Evolutionary conservation across 1,140 invertebrate species (phyloP).

Genomic region (Nixonia krombeini): DNA sequence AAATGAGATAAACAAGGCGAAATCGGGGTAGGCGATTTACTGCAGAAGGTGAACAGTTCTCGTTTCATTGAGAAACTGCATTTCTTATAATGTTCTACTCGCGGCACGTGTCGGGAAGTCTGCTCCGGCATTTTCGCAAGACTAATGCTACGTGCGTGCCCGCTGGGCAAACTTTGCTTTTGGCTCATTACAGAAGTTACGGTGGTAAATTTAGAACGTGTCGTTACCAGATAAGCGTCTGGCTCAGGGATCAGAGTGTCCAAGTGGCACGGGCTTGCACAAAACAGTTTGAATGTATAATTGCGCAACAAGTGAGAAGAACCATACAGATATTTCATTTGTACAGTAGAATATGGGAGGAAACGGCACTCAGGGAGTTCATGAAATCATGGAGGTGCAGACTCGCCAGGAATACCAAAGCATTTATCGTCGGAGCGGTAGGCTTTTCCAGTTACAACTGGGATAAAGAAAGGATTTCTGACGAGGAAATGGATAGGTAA

Average conservation of each 20-base stretch:
- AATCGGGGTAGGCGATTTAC: too few species aligned
- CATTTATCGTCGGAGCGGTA: constrained; percentile 67
- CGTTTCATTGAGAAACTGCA: too few species aligned
- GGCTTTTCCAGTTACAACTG: constrained; percentile 72
- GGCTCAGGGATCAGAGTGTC: constrained; percentile 55
- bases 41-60: too few species aligned
- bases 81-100: background rate
- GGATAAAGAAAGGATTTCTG: constrained; percentile 72
- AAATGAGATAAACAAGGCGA: too few species aligned
- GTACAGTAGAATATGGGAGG: constrained; percentile 77
- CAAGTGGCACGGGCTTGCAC: constrained; percentile 69
- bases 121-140: constrained; percentile 18
- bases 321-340: constrained; percentile 76
- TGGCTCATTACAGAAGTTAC: background rate
- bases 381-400: constrained; percentile 70
- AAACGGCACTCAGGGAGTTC: constrained; percentile 73
- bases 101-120: constrained; percentile 25
- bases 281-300: constrained; percentile 76
- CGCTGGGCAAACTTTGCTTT: constrained; percentile 2
- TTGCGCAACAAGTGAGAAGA: constrained; percentile 75
- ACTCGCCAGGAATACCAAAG: constrained; percentile 59
- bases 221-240: constrained; percentile 39
- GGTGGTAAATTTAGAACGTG: constrained; percentile 23
- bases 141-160: background rate
- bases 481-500: constrained; percentile 71